These are phyloP conservation scores for Phoxinus phoxinus DNA, from an alignment of 2,113 vertebrate species.

Conservation along the genomic window DNA sequence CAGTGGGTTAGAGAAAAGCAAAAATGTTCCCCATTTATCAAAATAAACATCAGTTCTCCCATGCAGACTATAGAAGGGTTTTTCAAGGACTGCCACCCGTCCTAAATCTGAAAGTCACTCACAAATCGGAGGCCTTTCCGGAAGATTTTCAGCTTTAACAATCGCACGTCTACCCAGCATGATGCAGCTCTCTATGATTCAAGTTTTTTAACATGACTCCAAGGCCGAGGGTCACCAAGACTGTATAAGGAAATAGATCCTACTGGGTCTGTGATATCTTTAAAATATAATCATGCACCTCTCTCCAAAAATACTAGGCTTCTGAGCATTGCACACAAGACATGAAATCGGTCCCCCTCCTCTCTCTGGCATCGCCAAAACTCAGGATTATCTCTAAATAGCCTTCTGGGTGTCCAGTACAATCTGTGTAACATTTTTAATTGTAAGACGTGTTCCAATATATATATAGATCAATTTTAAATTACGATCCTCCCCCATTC, in stretches of 20 bases:
- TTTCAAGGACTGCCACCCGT: neutral
- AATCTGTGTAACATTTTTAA: neutral
- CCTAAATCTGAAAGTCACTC: neutral
- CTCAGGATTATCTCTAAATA: too few relatives aligned
- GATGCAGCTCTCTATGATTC: neutral
- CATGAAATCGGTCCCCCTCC: neutral
- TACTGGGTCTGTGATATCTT: too few relatives aligned
- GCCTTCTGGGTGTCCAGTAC: neutral
- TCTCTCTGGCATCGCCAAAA: neutral
- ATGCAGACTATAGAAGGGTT: neutral
- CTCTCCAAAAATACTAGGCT: neutral
- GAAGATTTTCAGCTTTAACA: neutral
- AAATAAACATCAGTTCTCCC: neutral
- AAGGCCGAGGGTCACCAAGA: too few relatives aligned
- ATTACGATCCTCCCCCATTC: neutral
- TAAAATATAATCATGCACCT: too few relatives aligned
- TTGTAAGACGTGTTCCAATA: neutral
- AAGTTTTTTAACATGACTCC: too few relatives aligned
- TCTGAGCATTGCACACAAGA: neutral
- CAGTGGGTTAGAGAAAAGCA: neutral
- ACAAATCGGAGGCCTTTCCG: neutral
- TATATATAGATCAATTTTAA: neutral
- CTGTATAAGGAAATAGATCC: too few relatives aligned
- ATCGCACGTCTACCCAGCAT: neutral
- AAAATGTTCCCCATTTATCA: neutral